phyloP scores from a whole-genome alignment of 2,888 invertebrate genomes.

The Drosophila formosana region DNA sequence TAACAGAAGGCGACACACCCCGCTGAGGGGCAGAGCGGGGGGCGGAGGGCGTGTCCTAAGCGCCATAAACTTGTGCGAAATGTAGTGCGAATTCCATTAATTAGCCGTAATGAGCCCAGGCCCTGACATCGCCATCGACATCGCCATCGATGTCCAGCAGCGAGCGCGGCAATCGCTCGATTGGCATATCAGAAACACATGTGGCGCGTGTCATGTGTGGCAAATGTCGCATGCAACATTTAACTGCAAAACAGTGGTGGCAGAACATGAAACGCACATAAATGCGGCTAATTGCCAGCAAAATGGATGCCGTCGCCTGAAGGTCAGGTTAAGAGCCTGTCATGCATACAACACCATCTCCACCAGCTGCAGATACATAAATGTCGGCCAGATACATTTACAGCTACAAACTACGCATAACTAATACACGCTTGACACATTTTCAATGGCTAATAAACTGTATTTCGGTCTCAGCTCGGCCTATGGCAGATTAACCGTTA shows the following conservation, averaged over 20 bases:
- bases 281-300: slow-evolving; percentile 69
- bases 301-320: slow-evolving; percentile 55
- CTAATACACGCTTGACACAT: slow-evolving; percentile 47
- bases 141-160: slow-evolving; percentile 7
- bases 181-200: slow-evolving; percentile 75
- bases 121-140: slow-evolving; percentile 2
- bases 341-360: slow-evolving; percentile 5
- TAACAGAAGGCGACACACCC: slow-evolving; percentile 44
- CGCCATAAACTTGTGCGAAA: slow-evolving; percentile 60
- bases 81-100: slow-evolving; percentile 80
- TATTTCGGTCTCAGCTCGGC: neutral
- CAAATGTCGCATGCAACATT: slow-evolving; percentile 81
- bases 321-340: slow-evolving; percentile 50
- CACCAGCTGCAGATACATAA: slow-evolving; percentile 12
- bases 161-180: slow-evolving; percentile 22
- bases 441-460: slow-evolving; percentile 44
- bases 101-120: slow-evolving; percentile 66
- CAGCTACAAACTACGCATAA: slow-evolving; percentile 33
- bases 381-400: slow-evolving; percentile 8
- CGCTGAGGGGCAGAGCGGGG: neutral
- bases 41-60: slow-evolving; percentile 10
- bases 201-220: slow-evolving; percentile 64
- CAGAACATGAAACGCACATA: slow-evolving; percentile 55
- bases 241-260: slow-evolving; percentile 62
- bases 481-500: slow-evolving; percentile 71